Conservation (phyloP, 1,140 invertebrate species). For the Calosoma granatense region DNA sequence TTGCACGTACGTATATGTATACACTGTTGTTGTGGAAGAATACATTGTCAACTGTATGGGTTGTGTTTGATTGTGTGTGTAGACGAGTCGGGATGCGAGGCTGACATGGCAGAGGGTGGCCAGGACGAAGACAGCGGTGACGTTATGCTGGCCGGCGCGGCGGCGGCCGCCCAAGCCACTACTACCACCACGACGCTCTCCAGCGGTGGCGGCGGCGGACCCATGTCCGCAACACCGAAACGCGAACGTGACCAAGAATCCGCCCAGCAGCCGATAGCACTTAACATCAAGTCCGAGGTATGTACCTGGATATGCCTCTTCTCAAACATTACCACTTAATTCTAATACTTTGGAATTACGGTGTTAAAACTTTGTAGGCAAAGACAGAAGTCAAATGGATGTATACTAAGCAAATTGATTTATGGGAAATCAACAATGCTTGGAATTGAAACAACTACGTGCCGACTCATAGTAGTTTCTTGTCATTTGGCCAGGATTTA, state of each 20-base stretch:
- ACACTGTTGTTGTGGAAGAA: not conserved
- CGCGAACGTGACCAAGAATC: not conserved
- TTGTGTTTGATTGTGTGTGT: too few relatives aligned
- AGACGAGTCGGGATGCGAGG: conserved; percentile 59
- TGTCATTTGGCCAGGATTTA: too few relatives aligned
- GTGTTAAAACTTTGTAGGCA: too few relatives aligned
- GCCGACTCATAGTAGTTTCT: too few relatives aligned
- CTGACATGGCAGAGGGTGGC: conserved; percentile 52
- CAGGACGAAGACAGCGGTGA: conserved; percentile 38
- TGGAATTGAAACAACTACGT: too few relatives aligned
- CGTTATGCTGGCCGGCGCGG: conserved; percentile 38
- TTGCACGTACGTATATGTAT: too few relatives aligned
- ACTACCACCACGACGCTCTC: conserved; percentile 27
- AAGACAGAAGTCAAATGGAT: too few relatives aligned
- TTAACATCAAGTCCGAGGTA: not conserved
- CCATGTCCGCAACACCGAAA: conserved; percentile 11
- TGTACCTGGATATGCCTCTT: too few relatives aligned
- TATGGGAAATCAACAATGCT: too few relatives aligned
- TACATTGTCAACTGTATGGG: not conserved
- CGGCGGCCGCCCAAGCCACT: conserved; percentile 31
- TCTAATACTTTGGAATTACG: too few relatives aligned
- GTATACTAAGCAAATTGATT: too few relatives aligned
- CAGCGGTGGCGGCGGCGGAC: conserved; percentile 31
- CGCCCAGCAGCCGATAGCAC: not conserved
- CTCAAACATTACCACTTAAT: too few relatives aligned